A percentile compares a stretch with the other conserved stretches of the same genome.
phyloP scores from a whole-genome alignment of 1,140 invertebrate species.

The Propsilocerus akamusi region DNA sequence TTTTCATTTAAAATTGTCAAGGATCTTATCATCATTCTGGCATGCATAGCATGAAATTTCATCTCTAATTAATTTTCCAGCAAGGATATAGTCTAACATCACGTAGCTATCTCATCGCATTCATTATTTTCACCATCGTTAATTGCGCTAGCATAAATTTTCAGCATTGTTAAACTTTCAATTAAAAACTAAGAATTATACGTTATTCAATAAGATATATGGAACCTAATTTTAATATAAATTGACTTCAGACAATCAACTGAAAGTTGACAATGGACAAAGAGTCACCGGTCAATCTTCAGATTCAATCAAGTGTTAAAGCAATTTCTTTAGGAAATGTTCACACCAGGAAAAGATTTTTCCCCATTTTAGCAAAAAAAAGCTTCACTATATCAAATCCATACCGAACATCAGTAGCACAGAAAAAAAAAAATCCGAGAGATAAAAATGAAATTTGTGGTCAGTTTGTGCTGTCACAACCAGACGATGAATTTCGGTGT shows the following conservation, averaged over 20 bases:
- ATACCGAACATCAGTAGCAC: background rate
- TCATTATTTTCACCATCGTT: too few species aligned
- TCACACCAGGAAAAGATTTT: background rate
- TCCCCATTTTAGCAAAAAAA: background rate
- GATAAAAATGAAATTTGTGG: conserved; percentile 3
- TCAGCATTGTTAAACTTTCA: too few species aligned
- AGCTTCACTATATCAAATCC: too few species aligned
- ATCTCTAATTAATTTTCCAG: conserved; percentile 2
- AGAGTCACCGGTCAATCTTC: background rate
- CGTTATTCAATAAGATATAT: too few species aligned
- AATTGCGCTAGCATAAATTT: too few species aligned
- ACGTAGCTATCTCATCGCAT: too few species aligned
- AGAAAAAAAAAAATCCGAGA: background rate
- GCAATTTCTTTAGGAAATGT: background rate
- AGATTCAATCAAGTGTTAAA: background rate
- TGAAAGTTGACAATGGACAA: conserved; percentile 4
- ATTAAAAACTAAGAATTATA: too few species aligned
- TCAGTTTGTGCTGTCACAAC: background rate
- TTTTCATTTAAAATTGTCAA: too few species aligned
- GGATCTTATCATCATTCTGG: too few species aligned
- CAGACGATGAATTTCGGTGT: background rate
- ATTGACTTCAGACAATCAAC: too few species aligned
- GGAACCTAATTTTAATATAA: too few species aligned
- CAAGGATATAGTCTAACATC: too few species aligned
- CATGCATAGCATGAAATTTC: background rate